Evolutionary conservation across 2,113 vertebrate genomes (phyloP), one percentile per base, ranked within the genome.

Genomic region (Laterallus jamaicensis): DNA sequence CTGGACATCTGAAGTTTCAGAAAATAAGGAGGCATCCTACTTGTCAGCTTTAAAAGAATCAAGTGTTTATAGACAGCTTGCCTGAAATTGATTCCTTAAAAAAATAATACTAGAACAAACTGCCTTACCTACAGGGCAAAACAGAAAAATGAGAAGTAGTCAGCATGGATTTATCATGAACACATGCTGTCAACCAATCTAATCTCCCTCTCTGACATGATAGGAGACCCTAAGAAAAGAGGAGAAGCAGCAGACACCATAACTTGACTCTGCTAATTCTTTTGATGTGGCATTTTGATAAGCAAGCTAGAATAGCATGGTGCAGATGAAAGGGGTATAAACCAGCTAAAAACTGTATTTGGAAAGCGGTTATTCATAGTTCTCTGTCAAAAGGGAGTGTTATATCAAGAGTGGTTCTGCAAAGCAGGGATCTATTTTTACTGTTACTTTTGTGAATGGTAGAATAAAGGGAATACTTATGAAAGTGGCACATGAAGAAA

Each of bases 211-310:
- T 86, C 47, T 60, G 66, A 64, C 29, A 56, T 9, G 21, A 68
- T 2, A 88, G 52, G 39, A 88, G 47, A 92, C 52, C 80, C 35
- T 78, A 52, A 60, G 56, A 93, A 74, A 14, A 60, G 15, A 71
- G 42, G 19, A 88, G 93, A 88, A 84, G 29, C 39, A 88, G 64
- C 15, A 95, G 49, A 86, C 92, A 56, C 75, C 89, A 71, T 28
- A 92, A 89, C 32, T 68, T 88, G 10, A 66, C 42, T 91, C 91
- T 68, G 39, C 32, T 32, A 58, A 64, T 31, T 63, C 86, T 97
- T 97, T 92, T 95, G 83, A 97, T 95, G 89, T 92, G 91, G 89
- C 58, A 76, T 84, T 78, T 80, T 93, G 82, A 82, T 78, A 82
- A 95, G 93, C 73, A 92, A 91, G 39, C 8, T 59, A 68, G 86